A percentile compares a stretch with the other conserved stretches of the same genome.
Evolutionary conservation across 2,113 vertebrate species (phyloP).

Genomic region (Agelaius tricolor): DNA sequence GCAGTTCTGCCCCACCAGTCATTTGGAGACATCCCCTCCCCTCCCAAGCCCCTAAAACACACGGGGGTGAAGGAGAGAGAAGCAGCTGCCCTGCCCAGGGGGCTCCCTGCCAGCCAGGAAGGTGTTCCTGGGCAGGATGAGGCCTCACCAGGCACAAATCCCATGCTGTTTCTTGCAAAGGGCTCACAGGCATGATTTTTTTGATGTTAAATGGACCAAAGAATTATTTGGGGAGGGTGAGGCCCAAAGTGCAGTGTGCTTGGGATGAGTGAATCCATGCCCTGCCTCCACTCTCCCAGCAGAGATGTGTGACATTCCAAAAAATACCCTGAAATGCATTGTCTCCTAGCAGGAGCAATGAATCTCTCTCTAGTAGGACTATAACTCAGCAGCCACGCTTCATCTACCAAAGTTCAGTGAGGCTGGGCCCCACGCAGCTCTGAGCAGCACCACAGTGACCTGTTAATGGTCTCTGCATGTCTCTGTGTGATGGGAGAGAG

Average conservation of each 20-base stretch:
- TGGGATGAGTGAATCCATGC: neutral
- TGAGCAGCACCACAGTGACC: neutral
- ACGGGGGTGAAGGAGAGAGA: accelerated
- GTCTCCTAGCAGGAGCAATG: neutral
- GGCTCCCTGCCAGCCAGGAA: neutral
- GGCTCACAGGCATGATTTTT: neutral
- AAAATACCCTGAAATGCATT: neutral
- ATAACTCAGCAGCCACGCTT: neutral
- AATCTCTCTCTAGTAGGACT: neutral
- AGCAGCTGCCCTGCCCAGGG: neutral
- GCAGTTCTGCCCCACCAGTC: accelerated
- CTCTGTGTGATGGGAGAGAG: neutral
- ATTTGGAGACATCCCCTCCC: neutral
- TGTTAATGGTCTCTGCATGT: neutral
- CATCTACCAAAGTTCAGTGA: neutral
- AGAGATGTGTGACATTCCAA: neutral
- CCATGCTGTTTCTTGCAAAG: neutral
- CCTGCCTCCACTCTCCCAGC: neutral
- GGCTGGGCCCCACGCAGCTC: neutral
- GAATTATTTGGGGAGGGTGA: neutral
- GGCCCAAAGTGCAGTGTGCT: neutral
- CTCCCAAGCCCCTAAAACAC: neutral
- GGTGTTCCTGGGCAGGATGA: neutral
- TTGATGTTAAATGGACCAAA: neutral
- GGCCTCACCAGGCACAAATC: neutral